A percentile compares a stretch with the other conserved stretches of the same genome.
Evolutionary conservation across 2,113 vertebrate genomes (phyloP).

Genomic region (Tachysurus vachellii): DNA sequence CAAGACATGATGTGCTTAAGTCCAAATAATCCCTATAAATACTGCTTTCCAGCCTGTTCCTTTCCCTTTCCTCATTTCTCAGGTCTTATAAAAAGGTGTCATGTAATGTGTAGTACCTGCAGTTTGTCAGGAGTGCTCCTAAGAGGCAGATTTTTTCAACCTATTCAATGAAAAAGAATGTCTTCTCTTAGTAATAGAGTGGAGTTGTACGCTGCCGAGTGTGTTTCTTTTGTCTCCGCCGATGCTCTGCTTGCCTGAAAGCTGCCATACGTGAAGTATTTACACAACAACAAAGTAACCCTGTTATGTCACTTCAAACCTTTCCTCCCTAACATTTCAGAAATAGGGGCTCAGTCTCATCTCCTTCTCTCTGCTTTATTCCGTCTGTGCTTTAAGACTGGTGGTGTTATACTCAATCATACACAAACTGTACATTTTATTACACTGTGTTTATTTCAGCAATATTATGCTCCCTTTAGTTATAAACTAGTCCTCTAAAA

Average conservation of each 20-base stretch:
- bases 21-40: not conserved
- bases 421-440: not conserved
- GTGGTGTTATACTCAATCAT: not conserved
- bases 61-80: no score
- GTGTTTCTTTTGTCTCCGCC: conserved; percentile 19
- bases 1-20: not conserved
- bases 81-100: conserved; percentile 5
- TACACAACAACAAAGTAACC: conserved; percentile 37
- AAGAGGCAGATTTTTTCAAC: conserved; percentile 2
- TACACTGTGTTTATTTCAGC: not conserved
- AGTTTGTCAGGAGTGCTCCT: not conserved
- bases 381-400: not conserved
- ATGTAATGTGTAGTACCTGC: not conserved
- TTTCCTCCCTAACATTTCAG: conserved; percentile 11
- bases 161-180: conserved; percentile 19
- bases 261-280: conserved; percentile 36
- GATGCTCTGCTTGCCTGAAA: conserved; percentile 14
- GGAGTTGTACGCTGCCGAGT: not conserved
- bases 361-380: not conserved
- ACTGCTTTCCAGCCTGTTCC: not conserved
- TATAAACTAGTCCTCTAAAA: not conserved
- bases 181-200: conserved; percentile 8
- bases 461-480: not conserved
- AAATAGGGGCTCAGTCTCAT: not conserved
- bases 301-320: conserved; percentile 29